Percentiles rank a stretch among this genome's conserved stretches.
phyloP scores from a whole-genome alignment of 2,113 vertebrate genomes.

The Castor canadensis region DNA sequence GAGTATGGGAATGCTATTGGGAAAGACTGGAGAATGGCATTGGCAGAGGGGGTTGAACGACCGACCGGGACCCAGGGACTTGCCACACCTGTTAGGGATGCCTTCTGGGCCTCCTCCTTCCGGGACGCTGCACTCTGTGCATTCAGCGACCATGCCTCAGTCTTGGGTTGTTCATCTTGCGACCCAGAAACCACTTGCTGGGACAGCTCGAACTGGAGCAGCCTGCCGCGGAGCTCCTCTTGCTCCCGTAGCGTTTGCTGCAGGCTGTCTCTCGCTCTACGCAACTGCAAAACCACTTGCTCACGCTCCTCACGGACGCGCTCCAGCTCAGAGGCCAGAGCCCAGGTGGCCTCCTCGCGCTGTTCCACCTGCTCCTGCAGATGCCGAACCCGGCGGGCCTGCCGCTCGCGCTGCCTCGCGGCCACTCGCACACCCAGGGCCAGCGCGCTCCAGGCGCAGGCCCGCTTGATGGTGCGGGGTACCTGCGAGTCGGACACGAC shows the following conservation, averaged over 20 bases:
- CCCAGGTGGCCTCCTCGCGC: neutral
- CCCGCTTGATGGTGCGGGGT: neutral
- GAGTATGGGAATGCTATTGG: neutral
- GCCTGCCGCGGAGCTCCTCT: neutral
- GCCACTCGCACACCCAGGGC: neutral
- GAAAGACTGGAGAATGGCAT: neutral
- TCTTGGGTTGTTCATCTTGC: fast-evolving
- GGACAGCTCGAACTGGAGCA: neutral
- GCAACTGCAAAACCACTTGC: neutral
- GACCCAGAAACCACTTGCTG: neutral
- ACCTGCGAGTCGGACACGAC: neutral
- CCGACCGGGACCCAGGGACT: neutral
- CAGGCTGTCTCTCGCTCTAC: fast-evolving
- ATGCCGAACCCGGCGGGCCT: fast-evolving
- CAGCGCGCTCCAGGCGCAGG: slow-evolving; percentile 43
- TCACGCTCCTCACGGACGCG: neutral
- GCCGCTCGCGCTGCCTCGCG: neutral
- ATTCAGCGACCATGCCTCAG: too few relatives aligned
- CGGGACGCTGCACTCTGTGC: neutral
- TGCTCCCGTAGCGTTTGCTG: neutral
- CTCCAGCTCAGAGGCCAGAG: neutral
- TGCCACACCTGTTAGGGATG: neutral
- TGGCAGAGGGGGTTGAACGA: neutral
- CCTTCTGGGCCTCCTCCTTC: neutral
- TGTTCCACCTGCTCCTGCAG: neutral